Evolutionary conservation across 2,113 vertebrate species (phyloP), one percentile per base, ranked within the genome.

Genomic region (Cyprinodon tularosa): DNA sequence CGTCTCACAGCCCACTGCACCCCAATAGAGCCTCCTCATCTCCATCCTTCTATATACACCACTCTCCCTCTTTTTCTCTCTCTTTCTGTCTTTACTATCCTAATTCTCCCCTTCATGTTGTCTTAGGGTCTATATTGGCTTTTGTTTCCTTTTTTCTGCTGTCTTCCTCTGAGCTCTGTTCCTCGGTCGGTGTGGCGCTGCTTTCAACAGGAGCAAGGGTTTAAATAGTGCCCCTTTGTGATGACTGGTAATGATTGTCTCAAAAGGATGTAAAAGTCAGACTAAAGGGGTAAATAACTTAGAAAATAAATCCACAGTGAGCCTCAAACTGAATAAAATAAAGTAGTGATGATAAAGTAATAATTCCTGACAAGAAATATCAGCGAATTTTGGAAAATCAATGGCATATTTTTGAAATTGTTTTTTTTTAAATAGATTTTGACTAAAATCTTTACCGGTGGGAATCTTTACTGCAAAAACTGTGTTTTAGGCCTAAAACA

Each of bases 1-100:
- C 90, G 92, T 93, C 94, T 94, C 90, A 94, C 93, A 94, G 85
- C 90, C 91, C 92, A 93, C 74, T 94, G 93, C 91, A 93, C 92
- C 82, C 91, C 85, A 94, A 94, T 93, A 72, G 90, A 91, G 66
- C 87, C 90, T 83, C 84, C 82, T 87, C 84, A 82, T 84, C 84
- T 80, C 72, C 82, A 74, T 74, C 80, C 85, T 71, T 83, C 72
- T 86, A 73, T 89, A 76, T 29, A 12, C 38, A 36, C 36, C n/a
- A 6, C 48, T 42, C 62, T 89, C 80, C 89, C 78, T 82, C 48
- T 82, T 78, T 71, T 22, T 83, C 80, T 76, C 76, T 79, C 78
- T 77, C 86, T 83, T 79, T 82, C 68, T 66, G 79, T 86, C 85
- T 78, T 80, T 82, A 80, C 72, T 70, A 47, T 88, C 83, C 71